Evolutionary conservation across 1,140 invertebrate genomes (phyloP), one percentile per base, ranked within the genome.

Genomic region (Mamestra configurata): DNA sequence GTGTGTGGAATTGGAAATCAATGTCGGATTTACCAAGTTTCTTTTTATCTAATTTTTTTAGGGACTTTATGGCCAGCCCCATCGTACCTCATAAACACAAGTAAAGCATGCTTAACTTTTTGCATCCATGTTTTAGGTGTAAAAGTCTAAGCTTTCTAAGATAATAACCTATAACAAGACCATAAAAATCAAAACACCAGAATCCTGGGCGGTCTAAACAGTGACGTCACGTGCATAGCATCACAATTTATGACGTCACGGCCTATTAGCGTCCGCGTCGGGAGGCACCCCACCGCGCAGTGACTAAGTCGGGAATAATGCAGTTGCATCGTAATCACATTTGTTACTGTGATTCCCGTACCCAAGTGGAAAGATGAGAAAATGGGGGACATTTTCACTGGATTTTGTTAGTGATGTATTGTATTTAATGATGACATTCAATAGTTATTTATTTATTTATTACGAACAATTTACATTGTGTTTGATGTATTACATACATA

Each of bases 181-280:
- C 55, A 11, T 3, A 7, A 73, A 57, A 24, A 57, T 73, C 53
- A 20, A 55, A 72, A 72, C 43, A 40, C n/a, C 68, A 57, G 24
- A 40, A 24, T 57, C 53, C 22, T 64, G 73, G 73, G 73, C 43
- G 73, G 73, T 76, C 37, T 64, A 43, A 59, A 37, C 31, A 77
- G 79, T 80, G 81, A 72, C 77, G 73, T 81, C 78, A 78, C 61
- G 80, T 64, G 61, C 68, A 59, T 76, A 40, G 73, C 72, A 64
- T 43, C 66, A 61, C 70, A 88, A 88, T 88, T 88, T 88, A 88
- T 85, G 85, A 85, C 87, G 85, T 87, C 85, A 88, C 83, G 87
- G 84, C 79, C 84, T 86, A 90, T 91, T 89, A 89, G 82, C 77
- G 84, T 79, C 1, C 0, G 4, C 7, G 27, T 5, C 5, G 27